These are phyloP conservation scores for Alitta virens DNA, from an alignment of 2,888 invertebrate species.

Conservation along the genomic window DNA sequence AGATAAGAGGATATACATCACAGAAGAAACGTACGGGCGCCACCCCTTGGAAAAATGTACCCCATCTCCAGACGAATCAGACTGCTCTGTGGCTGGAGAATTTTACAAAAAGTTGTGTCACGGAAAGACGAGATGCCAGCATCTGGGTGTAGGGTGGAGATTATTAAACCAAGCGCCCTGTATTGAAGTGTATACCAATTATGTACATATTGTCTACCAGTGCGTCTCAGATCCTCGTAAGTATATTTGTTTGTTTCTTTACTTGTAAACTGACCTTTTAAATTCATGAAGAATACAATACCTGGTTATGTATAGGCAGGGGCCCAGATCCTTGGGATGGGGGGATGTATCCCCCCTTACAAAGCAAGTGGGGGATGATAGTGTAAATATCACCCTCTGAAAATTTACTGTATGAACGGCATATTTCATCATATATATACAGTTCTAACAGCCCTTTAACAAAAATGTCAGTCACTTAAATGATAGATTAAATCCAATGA, in stretches of 20 bases:
- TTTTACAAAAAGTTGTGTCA: constrained; percentile 27
- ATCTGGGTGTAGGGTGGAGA: constrained; percentile 28
- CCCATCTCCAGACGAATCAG: constrained; percentile 17
- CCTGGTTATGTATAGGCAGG: too few relatives aligned
- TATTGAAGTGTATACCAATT: constrained; percentile 28
- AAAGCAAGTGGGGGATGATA: too few relatives aligned
- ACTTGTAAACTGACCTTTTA: too few relatives aligned
- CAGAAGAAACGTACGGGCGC: constrained; percentile 24
- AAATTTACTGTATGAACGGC: too few relatives aligned
- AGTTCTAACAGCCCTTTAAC: too few relatives aligned
- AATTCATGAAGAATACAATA: too few relatives aligned
- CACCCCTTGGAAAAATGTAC: constrained; percentile 27
- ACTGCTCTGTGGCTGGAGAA: constrained; percentile 25
- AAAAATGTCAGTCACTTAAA: too few relatives aligned
- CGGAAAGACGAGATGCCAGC: constrained; percentile 20
- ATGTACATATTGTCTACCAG: constrained; percentile 24
- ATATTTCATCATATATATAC: too few relatives aligned
- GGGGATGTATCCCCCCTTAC: too few relatives aligned
- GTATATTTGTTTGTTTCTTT: not conserved
- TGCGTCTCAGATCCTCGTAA: constrained; percentile 20
- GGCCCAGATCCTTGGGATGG: too few relatives aligned
- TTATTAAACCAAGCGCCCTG: constrained; percentile 23
- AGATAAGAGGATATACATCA: constrained; percentile 12
- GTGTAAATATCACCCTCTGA: too few relatives aligned
- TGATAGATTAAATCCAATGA: too few relatives aligned